A percentile compares a stretch with the other conserved stretches of the same genome.
phyloP scores from a whole-genome alignment of 2,113 vertebrate genomes.

The Crypturellus undulatus region DNA sequence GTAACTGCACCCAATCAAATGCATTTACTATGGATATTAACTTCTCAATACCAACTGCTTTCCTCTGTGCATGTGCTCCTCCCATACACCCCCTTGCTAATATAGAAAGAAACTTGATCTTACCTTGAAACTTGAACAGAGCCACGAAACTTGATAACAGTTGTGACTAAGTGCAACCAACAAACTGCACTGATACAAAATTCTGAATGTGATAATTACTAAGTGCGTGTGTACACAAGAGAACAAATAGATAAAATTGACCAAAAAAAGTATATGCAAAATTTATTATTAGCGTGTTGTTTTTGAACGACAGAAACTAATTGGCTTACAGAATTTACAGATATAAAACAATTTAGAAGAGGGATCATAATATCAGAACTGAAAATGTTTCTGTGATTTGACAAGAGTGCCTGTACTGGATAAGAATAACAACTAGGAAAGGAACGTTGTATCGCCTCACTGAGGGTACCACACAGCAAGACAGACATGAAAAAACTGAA shows the following conservation, averaged over 20 bases:
- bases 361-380: background rate
- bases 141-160: background rate
- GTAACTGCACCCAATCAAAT: background rate
- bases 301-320: no score
- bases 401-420: rapidly evolving
- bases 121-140: background rate
- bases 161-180: background rate
- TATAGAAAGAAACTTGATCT: background rate
- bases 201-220: background rate
- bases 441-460: rapidly evolving
- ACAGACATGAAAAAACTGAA: background rate
- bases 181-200: background rate
- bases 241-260: background rate
- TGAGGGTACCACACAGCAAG: background rate
- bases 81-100: rapidly evolving
- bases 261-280: background rate
- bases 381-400: background rate
- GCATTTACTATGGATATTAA: rapidly evolving
- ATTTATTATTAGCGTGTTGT: background rate
- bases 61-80: background rate
- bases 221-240: rapidly evolving
- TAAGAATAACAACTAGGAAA: background rate
- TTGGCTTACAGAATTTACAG: background rate
- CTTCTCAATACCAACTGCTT: background rate
- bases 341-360: background rate